phyloP scores from a whole-genome alignment of 2,888 invertebrate species.

The Crioceris asparagi region DNA sequence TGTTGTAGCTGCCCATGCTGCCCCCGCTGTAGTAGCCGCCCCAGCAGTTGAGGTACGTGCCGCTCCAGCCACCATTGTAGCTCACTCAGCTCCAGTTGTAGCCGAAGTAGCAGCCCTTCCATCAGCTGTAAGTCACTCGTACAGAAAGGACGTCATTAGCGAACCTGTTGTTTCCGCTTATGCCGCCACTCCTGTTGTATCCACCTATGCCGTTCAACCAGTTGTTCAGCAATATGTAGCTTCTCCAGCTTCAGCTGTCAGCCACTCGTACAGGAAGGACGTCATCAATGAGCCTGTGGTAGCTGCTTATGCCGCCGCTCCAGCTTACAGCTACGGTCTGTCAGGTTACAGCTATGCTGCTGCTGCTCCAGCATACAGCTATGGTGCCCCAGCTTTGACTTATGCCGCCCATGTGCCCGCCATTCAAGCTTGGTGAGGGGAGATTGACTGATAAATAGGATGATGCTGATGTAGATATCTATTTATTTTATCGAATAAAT shows the following conservation, averaged over 20 bases:
- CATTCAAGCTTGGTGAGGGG: conserved; percentile 5
- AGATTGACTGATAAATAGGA: no score
- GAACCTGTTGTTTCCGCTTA: background rate
- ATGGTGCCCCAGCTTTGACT: conserved; percentile 1
- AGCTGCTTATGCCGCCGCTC: conserved; percentile 9
- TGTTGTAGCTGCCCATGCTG: conserved; percentile 14
- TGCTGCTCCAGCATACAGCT: background rate
- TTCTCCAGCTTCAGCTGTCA: conserved; percentile 6
- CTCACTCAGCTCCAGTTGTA: conserved; percentile 1
- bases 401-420: conserved; percentile 4
- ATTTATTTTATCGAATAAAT: no score
- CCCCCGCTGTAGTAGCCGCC: background rate
- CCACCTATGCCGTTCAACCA: background rate
- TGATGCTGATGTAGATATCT: no score
- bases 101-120: conserved; percentile 11
- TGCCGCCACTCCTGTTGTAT: background rate
- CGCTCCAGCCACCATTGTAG: background rate
- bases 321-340: no score
- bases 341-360: no score
- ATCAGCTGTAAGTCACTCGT: conserved; percentile 19
- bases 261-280: conserved; percentile 2
- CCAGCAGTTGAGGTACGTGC: background rate
- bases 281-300: conserved; percentile 16
- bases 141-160: conserved; percentile 1
- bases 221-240: conserved; percentile 2